phyloP scores from a whole-genome alignment of 1,140 invertebrate species.

The Kradibia gibbosae region DNA sequence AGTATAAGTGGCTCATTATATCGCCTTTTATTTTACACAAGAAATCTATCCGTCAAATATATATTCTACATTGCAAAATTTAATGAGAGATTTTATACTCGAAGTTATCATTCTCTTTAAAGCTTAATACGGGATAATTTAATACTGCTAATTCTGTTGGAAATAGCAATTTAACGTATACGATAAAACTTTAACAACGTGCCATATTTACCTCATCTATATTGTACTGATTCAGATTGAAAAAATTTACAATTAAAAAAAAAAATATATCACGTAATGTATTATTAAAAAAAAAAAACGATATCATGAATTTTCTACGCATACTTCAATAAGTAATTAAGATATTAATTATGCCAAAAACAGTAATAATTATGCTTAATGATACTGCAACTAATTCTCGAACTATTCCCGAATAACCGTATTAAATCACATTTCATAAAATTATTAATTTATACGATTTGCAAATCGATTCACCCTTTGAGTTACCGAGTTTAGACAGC shows the following conservation, averaged over 20 bases:
- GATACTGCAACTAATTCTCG: neutral
- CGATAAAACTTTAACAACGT: neutral
- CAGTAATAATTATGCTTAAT: neutral
- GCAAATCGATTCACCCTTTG: neutral
- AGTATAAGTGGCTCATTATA: neutral
- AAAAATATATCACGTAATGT: neutral
- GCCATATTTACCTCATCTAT: neutral
- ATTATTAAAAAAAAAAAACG: neutral
- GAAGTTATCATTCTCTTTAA: neutral
- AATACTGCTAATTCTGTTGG: neutral
- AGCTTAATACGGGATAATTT: neutral
- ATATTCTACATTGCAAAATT: slow-evolving; percentile 12
- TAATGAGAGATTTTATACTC: neutral
- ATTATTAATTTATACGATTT: neutral
- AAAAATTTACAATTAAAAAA: neutral
- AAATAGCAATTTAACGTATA: neutral
- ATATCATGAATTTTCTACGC: too few species aligned
- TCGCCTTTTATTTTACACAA: slow-evolving; percentile 20
- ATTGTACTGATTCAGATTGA: neutral
- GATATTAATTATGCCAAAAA: neutral
- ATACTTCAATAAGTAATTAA: neutral
- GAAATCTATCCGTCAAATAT: neutral
- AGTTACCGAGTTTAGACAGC: neutral
- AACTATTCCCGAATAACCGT: too few species aligned
- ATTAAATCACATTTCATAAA: neutral